Evolutionary conservation across 2,797 vertebrate genomes (phyloP).

Genomic region (Labeo calbasu): DNA sequence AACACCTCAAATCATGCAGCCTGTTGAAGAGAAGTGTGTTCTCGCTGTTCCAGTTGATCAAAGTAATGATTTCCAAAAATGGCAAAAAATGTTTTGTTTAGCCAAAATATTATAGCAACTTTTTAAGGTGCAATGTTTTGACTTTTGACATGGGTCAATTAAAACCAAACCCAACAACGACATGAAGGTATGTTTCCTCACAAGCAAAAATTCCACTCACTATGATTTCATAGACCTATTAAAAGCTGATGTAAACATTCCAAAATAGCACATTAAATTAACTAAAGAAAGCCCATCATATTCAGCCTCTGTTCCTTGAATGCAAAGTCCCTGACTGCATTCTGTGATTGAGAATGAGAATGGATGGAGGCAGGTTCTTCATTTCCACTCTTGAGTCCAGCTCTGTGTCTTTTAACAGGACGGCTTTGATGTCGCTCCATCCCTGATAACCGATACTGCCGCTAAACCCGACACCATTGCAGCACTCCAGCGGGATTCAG

Average conservation of each 20-base stretch:
- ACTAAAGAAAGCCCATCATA: background rate
- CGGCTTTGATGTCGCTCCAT: slow-evolving; percentile 77
- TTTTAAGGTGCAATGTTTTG: background rate
- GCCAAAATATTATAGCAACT: background rate
- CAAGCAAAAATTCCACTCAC: background rate
- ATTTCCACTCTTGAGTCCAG: slow-evolving; percentile 63
- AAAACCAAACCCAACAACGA: background rate
- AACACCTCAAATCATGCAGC: background rate
- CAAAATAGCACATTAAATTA: background rate
- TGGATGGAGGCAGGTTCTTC: slow-evolving; percentile 23
- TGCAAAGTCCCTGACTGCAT: background rate
- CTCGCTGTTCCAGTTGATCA: background rate
- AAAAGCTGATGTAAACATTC: background rate
- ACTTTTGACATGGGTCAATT: background rate
- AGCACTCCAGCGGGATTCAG: slow-evolving; percentile 65
- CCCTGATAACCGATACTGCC: slow-evolving; percentile 73
- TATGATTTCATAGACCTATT: background rate
- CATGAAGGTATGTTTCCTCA: background rate
- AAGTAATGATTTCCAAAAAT: background rate
- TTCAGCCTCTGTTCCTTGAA: background rate
- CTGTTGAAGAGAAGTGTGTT: background rate
- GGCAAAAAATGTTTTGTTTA: no score
- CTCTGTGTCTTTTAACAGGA: slow-evolving; percentile 73
- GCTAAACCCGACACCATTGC: slow-evolving; percentile 72
- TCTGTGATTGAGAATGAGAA: background rate